Evolutionary conservation across 1,140 invertebrate species (phyloP).

Genomic region (Trichonephila clavata): DNA sequence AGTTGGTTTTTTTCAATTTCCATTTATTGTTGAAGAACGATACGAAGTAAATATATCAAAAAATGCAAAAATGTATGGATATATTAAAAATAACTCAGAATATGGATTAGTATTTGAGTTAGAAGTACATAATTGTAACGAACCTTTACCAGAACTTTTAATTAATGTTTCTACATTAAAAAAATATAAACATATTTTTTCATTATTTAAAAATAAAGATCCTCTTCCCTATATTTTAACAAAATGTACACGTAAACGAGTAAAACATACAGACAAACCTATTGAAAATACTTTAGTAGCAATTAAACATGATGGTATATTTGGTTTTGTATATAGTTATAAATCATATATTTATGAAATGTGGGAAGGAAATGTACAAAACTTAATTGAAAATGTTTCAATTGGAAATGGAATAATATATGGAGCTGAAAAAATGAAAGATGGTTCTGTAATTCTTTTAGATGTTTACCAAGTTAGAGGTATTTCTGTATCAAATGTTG

Average conservation of each 20-base stretch:
- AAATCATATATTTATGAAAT: slow-evolving; percentile 16
- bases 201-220: neutral
- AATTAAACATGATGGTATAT: slow-evolving; percentile 47
- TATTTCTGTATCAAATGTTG: neutral
- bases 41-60: slow-evolving; percentile 42
- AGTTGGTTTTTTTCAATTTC: slow-evolving; percentile 1
- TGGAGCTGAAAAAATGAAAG: slow-evolving; percentile 38
- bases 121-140: neutral
- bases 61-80: slow-evolving; percentile 40
- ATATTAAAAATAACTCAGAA: slow-evolving; percentile 9
- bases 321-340: slow-evolving; percentile 45
- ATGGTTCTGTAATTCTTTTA: slow-evolving; percentile 3
- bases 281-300: slow-evolving; percentile 9
- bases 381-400: neutral
- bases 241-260: neutral
- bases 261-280: neutral
- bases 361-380: slow-evolving; percentile 36
- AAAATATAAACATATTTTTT: neutral
- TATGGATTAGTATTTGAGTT: slow-evolving; percentile 45
- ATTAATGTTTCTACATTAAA: neutral
- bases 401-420: slow-evolving; percentile 39
- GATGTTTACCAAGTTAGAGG: slow-evolving; percentile 54
- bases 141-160: neutral
- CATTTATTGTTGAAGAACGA: slow-evolving; percentile 27
- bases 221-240: neutral